Conservation (phyloP, 1,140 invertebrate genomes). For the Goniozus legneri region DNA sequence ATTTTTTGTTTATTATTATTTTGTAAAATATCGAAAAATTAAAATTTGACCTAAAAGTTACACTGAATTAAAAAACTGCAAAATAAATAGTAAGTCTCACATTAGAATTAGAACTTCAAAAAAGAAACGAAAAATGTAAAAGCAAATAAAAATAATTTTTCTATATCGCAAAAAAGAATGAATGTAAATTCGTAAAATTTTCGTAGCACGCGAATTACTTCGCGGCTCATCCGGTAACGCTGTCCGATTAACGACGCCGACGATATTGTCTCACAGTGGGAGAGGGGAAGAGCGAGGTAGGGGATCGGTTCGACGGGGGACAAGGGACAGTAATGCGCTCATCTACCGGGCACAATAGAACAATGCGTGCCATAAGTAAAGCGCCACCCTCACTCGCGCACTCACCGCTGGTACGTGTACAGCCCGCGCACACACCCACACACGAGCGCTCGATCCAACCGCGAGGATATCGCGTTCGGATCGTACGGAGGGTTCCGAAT, state of each 20-base stretch:
- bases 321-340: conserved; percentile 37
- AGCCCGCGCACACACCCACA: no score
- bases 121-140: not conserved
- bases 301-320: conserved; percentile 11
- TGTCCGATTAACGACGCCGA: conserved; percentile 32
- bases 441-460: not conserved
- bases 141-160: not conserved
- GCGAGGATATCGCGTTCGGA: not conserved
- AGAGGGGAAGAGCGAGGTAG: not conserved
- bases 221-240: conserved; percentile 30
- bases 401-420: no score
- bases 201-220: conserved; percentile 31
- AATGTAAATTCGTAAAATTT: no score
- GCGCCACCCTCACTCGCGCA: no score
- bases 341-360: conserved; percentile 34
- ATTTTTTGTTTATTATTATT: no score
- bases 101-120: no score
- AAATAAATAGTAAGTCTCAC: no score
- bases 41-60: no score
- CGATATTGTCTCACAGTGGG: conserved; percentile 25
- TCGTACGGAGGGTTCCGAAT: not conserved
- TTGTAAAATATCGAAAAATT: no score
- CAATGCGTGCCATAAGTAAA: conserved; percentile 36
- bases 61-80: no score
- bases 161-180: not conserved